Conservation (phyloP, 2,113 vertebrate genomes). For the Ivindomyrus marchei region DNA sequence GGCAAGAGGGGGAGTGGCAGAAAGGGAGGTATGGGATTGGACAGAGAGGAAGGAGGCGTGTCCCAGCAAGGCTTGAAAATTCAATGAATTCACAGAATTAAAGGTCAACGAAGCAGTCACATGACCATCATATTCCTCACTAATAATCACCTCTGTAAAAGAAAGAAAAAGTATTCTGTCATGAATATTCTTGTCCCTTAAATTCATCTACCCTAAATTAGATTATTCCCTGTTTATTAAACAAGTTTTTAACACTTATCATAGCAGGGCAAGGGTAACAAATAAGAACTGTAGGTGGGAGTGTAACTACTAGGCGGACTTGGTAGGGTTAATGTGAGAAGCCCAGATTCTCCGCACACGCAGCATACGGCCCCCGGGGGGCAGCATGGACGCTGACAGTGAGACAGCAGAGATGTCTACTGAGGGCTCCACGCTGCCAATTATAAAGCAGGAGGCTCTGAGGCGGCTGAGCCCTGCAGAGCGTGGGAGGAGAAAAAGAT, state of each 20-base stretch:
- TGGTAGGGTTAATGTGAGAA: not conserved
- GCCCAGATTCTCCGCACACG: not conserved
- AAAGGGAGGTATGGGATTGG: not conserved
- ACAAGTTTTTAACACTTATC: not conserved
- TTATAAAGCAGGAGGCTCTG: slow-evolving; percentile 38
- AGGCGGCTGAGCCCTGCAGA: slow-evolving; percentile 43
- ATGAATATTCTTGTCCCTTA: not conserved
- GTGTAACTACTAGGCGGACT: not conserved
- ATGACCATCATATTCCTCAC: not conserved
- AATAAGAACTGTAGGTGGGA: not conserved
- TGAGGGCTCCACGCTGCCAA: slow-evolving; percentile 41
- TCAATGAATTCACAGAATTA: not conserved
- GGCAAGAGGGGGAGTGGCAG: not conserved
- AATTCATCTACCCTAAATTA: not conserved
- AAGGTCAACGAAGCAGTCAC: not conserved
- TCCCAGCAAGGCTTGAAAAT: not conserved
- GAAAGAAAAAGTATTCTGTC: not conserved
- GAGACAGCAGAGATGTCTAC: slow-evolving; percentile 47
- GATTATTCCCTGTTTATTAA: not conserved
- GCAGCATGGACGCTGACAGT: slow-evolving; percentile 35
- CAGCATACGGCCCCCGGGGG: not conserved
- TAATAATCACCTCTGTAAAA: not conserved
- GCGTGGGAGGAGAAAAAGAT: slow-evolving; percentile 49
- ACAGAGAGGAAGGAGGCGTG: not conserved
- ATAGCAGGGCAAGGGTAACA: not conserved